phyloP scores from a whole-genome alignment of 2,113 vertebrate genomes.

The Elanus axillaris region DNA sequence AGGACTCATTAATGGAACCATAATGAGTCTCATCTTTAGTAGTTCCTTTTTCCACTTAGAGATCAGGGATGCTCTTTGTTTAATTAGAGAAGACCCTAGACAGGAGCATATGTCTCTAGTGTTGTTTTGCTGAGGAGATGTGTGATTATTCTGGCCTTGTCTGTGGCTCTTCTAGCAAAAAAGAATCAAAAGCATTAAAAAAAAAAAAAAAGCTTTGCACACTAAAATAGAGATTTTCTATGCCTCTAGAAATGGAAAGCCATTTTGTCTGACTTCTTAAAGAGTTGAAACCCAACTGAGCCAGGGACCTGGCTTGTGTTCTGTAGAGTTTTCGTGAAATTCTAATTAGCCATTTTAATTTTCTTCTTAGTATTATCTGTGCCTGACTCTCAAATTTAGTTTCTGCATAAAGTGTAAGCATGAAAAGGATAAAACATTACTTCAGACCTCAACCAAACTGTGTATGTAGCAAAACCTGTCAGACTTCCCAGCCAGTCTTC shows the following conservation, averaged over 20 bases:
- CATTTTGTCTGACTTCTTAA: neutral
- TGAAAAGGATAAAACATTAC: neutral
- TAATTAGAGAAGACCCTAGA: neutral
- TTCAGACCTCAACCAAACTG: neutral
- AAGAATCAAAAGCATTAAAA: neutral
- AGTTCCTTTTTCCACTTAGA: neutral
- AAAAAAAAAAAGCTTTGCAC: neutral
- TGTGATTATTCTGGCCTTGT: neutral
- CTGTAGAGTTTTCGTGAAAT: neutral
- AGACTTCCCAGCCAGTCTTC: neutral
- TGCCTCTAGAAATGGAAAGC: neutral
- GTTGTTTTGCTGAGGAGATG: neutral
- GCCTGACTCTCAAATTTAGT: neutral
- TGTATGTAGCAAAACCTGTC: neutral
- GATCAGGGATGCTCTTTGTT: neutral
- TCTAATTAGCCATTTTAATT: neutral
- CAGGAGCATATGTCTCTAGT: accelerated
- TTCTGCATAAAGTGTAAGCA: neutral
- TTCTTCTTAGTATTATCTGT: neutral
- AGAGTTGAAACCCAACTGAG: neutral
- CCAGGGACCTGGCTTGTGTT: neutral
- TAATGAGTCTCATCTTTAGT: neutral
- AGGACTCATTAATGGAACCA: neutral
- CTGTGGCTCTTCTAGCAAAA: neutral
- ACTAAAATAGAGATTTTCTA: neutral